Evolutionary conservation across 1,140 invertebrate species (phyloP).

Genomic region (Semibalanus balanoides): DNA sequence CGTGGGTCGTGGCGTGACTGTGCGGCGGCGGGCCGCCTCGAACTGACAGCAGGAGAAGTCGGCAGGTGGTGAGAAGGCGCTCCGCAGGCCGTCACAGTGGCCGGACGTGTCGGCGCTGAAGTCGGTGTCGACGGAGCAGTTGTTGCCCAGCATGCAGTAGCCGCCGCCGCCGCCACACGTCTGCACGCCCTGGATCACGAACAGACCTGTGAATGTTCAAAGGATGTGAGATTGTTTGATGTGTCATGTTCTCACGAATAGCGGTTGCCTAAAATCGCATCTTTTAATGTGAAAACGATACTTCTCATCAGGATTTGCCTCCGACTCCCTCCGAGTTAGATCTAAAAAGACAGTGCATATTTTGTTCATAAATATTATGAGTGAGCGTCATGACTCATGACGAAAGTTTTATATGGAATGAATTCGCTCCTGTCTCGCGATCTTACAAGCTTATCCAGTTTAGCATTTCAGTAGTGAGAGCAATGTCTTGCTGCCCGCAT

Average conservation of each 20-base stretch:
- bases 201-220: slow-evolving; percentile 27
- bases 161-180: slow-evolving; percentile 30
- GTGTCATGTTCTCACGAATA: background rate
- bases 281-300: too few relatives aligned
- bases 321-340: too few relatives aligned
- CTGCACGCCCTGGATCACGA: slow-evolving; percentile 33
- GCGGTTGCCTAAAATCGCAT: too few relatives aligned
- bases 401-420: too few relatives aligned
- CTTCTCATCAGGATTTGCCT: too few relatives aligned
- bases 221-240: background rate
- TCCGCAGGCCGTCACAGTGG: slow-evolving; percentile 31
- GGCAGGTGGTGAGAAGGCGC: slow-evolving; percentile 31
- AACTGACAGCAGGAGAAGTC: slow-evolving; percentile 31
- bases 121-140: slow-evolving; percentile 31
- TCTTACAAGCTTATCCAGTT: too few relatives aligned
- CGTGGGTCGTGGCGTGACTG: slow-evolving; percentile 12
- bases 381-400: too few relatives aligned
- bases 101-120: slow-evolving; percentile 29
- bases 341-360: too few relatives aligned
- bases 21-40: background rate
- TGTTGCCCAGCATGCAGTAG: slow-evolving; percentile 32
- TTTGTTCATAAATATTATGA: too few relatives aligned
- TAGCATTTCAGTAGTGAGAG: too few relatives aligned
- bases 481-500: too few relatives aligned
- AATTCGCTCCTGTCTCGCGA: too few relatives aligned